Conservation (phyloP, 2,888 invertebrate genomes). For the Drosophila heteroneura region DNA sequence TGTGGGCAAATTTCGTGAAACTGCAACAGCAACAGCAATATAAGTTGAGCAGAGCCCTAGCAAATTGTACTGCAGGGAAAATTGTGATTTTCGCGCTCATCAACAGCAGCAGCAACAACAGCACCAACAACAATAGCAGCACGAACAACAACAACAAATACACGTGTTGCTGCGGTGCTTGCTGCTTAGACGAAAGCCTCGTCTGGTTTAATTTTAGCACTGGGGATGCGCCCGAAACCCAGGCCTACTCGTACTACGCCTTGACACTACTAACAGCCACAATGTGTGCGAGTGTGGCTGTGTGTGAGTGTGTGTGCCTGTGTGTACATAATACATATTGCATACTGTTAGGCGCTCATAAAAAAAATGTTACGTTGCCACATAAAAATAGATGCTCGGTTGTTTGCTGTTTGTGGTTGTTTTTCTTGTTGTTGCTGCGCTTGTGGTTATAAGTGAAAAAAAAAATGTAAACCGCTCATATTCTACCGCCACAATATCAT, state of each 20-base stretch:
- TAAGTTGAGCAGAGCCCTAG: constrained; percentile 40
- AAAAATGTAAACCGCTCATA: constrained; percentile 55
- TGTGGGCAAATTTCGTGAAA: constrained; percentile 68
- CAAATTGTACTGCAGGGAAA: constrained; percentile 80
- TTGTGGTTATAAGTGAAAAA: constrained; percentile 29
- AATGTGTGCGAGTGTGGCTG: constrained; percentile 18
- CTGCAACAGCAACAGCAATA: constrained; percentile 53
- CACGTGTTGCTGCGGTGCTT: constrained; percentile 64
- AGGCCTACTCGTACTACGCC: constrained; percentile 48
- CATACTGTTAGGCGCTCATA: constrained; percentile 76
- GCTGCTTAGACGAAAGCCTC: constrained; percentile 57
- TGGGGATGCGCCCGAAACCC: constrained; percentile 35
- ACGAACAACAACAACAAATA: constrained; percentile 43
- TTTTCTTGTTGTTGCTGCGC: constrained; percentile 23
- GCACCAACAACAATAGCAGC: constrained; percentile 37
- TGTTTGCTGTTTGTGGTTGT: constrained; percentile 31
- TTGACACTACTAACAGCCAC: constrained; percentile 62
- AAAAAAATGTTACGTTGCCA: constrained; percentile 70
- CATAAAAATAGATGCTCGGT: constrained; percentile 68
- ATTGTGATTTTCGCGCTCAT: constrained; percentile 79
- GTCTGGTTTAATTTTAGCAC: constrained; percentile 79
- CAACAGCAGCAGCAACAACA: constrained; percentile 54
- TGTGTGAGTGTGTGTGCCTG: constrained; percentile 1
- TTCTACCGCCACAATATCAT: constrained; percentile 54
- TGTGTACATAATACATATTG: constrained; percentile 61